Evolutionary conservation across 2,113 vertebrate species (phyloP), one percentile per base, ranked within the genome.

Genomic region (Myocastor coypus): DNA sequence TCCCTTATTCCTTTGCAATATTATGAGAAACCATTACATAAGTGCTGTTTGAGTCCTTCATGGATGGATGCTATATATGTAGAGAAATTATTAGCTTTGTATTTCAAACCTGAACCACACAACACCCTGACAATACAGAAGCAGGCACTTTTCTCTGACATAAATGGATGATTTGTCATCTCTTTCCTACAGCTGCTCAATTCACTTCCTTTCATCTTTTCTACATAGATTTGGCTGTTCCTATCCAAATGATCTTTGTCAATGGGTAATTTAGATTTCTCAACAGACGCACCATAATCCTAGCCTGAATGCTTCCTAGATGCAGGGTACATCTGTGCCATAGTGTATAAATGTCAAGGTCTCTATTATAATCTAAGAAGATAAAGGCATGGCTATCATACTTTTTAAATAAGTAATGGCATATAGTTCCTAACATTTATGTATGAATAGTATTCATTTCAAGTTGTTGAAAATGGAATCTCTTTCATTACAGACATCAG

Each of bases 191-290:
- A 80, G 85, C 87, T 85, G 77, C 52, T 94, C 94, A 96, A 88
- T 78, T 83, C 46, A 94, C 69, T 94, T 97, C 93, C 96, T 97
- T 94, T 96, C 89, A 68, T 89, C 66, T 28, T 96, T 97, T 97
- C 95, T 91, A 82, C 78, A 96, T 92, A 95, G 97, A 96, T 97
- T 98, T 97, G 96, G 55, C 83, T 96, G 97, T 98, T 97, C 95
- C 97, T 97, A 93, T 96, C 97, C 96, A 93, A 98, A 97, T 97
- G 97, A 98, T 98, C 92, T 91, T 94, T 96, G 97, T 97, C 97
- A 98, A 95, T 96, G 81, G 91, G 77, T 96, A 98, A 98, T 98
- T 98, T 98, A 98, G 96, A 98, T 95, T 95, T 96, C 85, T 94
- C 81, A 96, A 52, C 94, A 98, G 96, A 98, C 98, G 97, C 96